Evolutionary conservation across 1,140 invertebrate genomes (phyloP).

Genomic region (Parapsyche elsis): DNA sequence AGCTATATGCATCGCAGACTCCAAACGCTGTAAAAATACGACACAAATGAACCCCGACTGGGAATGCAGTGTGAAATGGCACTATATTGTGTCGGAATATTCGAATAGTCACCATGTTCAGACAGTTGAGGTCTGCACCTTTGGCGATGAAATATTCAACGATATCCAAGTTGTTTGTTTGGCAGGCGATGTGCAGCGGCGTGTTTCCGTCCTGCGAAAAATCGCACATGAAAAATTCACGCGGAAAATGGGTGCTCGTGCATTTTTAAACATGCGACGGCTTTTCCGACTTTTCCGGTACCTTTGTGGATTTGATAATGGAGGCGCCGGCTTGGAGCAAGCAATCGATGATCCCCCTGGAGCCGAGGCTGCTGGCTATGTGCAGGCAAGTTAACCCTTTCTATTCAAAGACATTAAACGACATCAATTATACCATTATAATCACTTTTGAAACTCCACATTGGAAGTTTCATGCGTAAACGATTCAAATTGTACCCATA

Average conservation of each 20-base stretch:
- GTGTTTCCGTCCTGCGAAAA: conserved; percentile 49
- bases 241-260: background rate
- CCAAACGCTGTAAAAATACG: conserved; percentile 38
- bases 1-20: conserved; percentile 51
- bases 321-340: conserved; percentile 75
- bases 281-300: conserved; percentile 58
- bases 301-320: conserved; percentile 79
- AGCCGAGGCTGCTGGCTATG: conserved; percentile 78
- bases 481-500: too few species aligned
- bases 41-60: background rate
- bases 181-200: conserved; percentile 70
- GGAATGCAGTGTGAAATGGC: background rate
- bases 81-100: background rate
- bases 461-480: too few species aligned
- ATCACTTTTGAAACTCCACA: too few species aligned
- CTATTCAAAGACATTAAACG: conserved; percentile 65
- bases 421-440: conserved; percentile 6
- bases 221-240: conserved; percentile 19
- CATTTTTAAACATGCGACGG: background rate
- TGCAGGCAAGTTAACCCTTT: conserved; percentile 79
- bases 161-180: conserved; percentile 76
- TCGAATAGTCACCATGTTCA: conserved; percentile 73
- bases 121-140: conserved; percentile 76
- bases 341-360: conserved; percentile 77
- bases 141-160: conserved; percentile 77